phyloP scores from a whole-genome alignment of 2,113 vertebrate species.

The Poicephalus gulielmi region DNA sequence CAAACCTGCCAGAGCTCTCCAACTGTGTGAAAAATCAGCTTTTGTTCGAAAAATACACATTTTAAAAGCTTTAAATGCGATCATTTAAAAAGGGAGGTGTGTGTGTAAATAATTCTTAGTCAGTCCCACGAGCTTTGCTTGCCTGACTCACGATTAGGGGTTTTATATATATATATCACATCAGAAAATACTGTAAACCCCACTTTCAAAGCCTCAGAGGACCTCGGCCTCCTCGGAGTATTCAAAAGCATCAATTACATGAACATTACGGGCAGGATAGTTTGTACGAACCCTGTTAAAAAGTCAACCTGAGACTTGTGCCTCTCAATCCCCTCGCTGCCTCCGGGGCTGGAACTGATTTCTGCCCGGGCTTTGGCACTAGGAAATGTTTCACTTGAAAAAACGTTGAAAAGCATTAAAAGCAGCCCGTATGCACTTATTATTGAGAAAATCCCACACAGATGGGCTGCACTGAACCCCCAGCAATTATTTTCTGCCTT shows the following conservation, averaged over 20 bases:
- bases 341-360: slow-evolving; percentile 60
- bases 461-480: slow-evolving; percentile 56
- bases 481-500: slow-evolving; percentile 60
- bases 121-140: slow-evolving; percentile 11
- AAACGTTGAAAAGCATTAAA: slow-evolving; percentile 58
- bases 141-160: slow-evolving; percentile 17
- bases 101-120: slow-evolving; percentile 45
- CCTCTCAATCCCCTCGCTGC: slow-evolving; percentile 46
- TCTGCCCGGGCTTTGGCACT: not conserved
- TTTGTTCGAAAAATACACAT: not conserved
- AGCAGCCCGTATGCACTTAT: slow-evolving; percentile 57
- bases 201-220: slow-evolving; percentile 48
- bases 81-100: slow-evolving; percentile 39
- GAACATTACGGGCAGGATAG: slow-evolving; percentile 32
- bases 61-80: not conserved
- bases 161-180: slow-evolving; percentile 13
- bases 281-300: slow-evolving; percentile 57
- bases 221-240: slow-evolving; percentile 9
- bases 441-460: slow-evolving; percentile 69
- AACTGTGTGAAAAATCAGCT: not conserved
- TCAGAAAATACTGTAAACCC: slow-evolving; percentile 61
- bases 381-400: slow-evolving; percentile 64
- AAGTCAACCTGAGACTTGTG: slow-evolving; percentile 47
- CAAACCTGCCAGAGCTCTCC: not conserved
- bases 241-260: slow-evolving; percentile 56